Evolutionary conservation across 2,113 vertebrate genomes (phyloP), one percentile per base, ranked within the genome.

Genomic region (Tragelaphus scriptus): DNA sequence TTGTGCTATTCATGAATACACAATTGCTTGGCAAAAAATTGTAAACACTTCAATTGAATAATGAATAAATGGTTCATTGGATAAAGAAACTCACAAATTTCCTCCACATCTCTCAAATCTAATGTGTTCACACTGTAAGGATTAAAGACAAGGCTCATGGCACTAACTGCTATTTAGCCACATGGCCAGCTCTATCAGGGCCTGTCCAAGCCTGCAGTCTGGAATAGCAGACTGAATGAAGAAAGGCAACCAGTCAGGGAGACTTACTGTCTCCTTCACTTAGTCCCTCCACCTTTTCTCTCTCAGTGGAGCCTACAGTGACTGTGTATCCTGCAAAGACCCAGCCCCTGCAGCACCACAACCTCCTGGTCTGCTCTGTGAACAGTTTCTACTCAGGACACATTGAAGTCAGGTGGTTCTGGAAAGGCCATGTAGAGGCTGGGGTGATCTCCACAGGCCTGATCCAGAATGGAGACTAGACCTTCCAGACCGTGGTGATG

Each of bases 331-430:
- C 63, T 68, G 32, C 63, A 68, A 19, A 68, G 63, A 68, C 63
- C 32, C 16, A 19, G 63, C 32, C 16, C 2, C 26, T 77, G 40
- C 36, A 90, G 32, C 97, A 88, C 75, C 95, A 98, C 94, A 82
- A 10, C 88, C 90, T 98, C 56, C 97, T 98, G 68, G 59, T 98
- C 47, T 98, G 96, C 55, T 87, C 97, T 12, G 98, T 99, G 97
- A 94, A 19, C 0, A 92, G 95, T 1, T 98, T 98, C 98, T 98
- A 98, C 1, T 96, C 97, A 2, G 80, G 96, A 16, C 11, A 40
- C 16, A 0, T 94, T 36, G 96, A 98, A 32, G 89, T 98, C 89
- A 86, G 30, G 32, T 68, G 32, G 63, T 68, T 68, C 63, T 0
- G 0, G 16, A n/a, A 9, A 0, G 8, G 63, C 63, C 63, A n/a